Evolutionary conservation across 2,888 invertebrate genomes (phyloP), one percentile per base, ranked within the genome.

Genomic region (Hanleya hanleyi): DNA sequence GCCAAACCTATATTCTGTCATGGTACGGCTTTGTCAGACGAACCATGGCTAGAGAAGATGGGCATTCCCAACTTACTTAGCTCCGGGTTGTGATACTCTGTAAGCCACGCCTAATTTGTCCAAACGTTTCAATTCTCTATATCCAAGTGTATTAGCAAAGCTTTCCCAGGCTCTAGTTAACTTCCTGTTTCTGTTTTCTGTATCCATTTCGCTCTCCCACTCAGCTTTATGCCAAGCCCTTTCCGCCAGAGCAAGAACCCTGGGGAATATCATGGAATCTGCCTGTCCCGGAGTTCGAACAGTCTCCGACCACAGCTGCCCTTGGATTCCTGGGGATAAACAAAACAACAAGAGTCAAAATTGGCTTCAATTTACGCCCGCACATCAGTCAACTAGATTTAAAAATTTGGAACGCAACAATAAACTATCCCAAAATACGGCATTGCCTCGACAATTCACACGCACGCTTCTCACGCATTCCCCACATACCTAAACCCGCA

Each of bases 271-370:
- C 86, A 87, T 87, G 36, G 71, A 67, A 57, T 86, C 83, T 75
- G 87, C 80, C 71, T 85, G 84, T n/a, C 84, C 82, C 33, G 78
- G 32, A 4, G 84, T 85, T 32, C 85, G 77, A 3, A 84, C 81
- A n/a, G 87, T 75, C 47, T 89, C 89, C 41, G 84, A 83, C 87
- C 87, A 89, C 41, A 89, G 73, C 65, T 88, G 86, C n/a, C 86
- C 88, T 70, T 89, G 88, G 26, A 89, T 79, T 57, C 89, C 89
- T 89, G 75, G n/a, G n/a, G n/a, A n/a, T n/a, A n/a, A n/a, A n/a
- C n/a, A n/a, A n/a, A n/a, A n/a, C n/a, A n/a, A n/a, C n/a, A n/a
- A n/a, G n/a, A n/a, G n/a, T n/a, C n/a, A n/a, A n/a, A n/a, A n/a
- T n/a, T n/a, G n/a, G n/a, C n/a, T n/a, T n/a, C n/a, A n/a, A n/a